Evolutionary conservation across 2,888 invertebrate species (phyloP), one percentile per base, ranked within the genome.

Genomic region (Drosophila picticornis): DNA sequence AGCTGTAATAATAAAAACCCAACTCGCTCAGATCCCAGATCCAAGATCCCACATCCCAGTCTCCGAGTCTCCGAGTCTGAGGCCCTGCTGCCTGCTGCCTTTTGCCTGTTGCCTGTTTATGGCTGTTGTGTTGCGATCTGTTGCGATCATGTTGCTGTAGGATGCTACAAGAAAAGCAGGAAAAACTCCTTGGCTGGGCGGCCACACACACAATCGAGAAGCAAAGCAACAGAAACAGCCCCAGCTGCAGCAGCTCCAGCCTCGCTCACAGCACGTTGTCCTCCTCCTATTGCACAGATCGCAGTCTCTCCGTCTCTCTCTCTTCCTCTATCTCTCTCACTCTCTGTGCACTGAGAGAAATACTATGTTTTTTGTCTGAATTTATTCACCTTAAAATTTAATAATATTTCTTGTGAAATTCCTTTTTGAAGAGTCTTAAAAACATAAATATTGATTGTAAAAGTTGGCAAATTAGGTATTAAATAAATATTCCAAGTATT

Each of bases 161-260:
- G 85, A 86, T 82, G 87, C 82, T 71, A 87, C 89, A 89, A 85
- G 89, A 87, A 87, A 87, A 87, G 87, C 87, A 87, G 87, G 87
- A 87, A 87, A 87, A 87, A 85, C 87, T 87, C 87, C 87, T 87
- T 89, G 83, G 80, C 81, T 75, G 40, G 52, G 52, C 51, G 52
- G 64, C 55, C 43, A 43, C 67, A 55, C 67, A 55, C 55, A 67
- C 56, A 60, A 50, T 27, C 59, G 11, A 52, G 50, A 51, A 36
- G 31, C 52, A 64, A 58, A 61, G 36, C 27, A 51, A 29, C 19
- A 58, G 72, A 52, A 64, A 34, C 77, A 62, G 67, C 50, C 46
- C 36, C 66, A 46, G 46, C 25, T 25, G 46, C 16, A 16, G 16
- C 57, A 71, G 70, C 56, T 62, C 34, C 57, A 67, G 53, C 52